phyloP scores from a whole-genome alignment of 2,888 invertebrate species.

The Gymnosoma rotundatum region DNA sequence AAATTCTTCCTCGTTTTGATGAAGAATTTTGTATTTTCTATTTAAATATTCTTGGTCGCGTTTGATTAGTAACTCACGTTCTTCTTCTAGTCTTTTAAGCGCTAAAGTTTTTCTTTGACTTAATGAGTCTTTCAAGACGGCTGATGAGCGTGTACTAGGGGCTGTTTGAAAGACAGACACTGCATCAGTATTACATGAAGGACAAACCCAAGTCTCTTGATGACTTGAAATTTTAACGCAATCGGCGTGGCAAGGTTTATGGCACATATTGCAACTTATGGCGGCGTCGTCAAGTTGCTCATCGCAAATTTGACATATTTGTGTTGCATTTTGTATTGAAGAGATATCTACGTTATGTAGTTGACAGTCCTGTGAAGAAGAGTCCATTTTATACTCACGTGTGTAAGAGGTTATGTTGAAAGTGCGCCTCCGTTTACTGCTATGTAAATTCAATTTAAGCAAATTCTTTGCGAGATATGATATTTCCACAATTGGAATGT shows the following conservation, averaged over 20 bases:
- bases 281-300: constrained; percentile 13
- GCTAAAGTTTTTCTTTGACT: constrained; percentile 28
- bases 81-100: constrained; percentile 46
- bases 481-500: too few relatives aligned
- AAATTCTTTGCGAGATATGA: too few relatives aligned
- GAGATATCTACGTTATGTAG: constrained; percentile 34
- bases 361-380: constrained; percentile 27
- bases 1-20: too few relatives aligned
- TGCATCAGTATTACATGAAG: neutral
- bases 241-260: constrained; percentile 23
- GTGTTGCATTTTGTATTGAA: constrained; percentile 11
- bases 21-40: constrained; percentile 52
- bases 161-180: neutral
- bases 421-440: neutral
- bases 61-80: constrained; percentile 21
- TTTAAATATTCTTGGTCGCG: constrained; percentile 43
- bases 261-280: constrained; percentile 31
- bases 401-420: constrained; percentile 46
- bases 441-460: too few relatives aligned
- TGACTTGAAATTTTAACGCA: constrained; percentile 40
- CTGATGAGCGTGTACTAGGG: constrained; percentile 9
- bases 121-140: constrained; percentile 6
- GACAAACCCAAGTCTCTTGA: constrained; percentile 33
- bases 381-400: constrained; percentile 9
- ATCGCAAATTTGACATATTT: constrained; percentile 48